These are phyloP conservation scores for Glaucomys volans DNA, from an alignment of 2,113 vertebrate species.

Conservation along the genomic window DNA sequence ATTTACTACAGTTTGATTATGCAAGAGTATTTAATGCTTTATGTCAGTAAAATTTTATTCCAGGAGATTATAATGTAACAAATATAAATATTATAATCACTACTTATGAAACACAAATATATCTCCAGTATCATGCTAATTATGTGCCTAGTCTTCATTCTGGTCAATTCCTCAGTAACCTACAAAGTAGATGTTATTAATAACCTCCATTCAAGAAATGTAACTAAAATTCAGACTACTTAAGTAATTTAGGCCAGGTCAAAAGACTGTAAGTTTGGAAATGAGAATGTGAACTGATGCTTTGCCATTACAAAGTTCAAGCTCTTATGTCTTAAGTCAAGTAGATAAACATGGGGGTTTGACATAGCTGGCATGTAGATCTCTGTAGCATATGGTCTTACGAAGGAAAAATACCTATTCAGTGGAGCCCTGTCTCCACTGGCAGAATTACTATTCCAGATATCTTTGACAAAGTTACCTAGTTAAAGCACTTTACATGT, in stretches of 20 bases:
- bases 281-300: not conserved
- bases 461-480: not conserved
- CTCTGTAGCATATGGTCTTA: not conserved
- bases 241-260: not conserved
- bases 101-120: not conserved
- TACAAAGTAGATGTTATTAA: not conserved
- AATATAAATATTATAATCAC: not conserved
- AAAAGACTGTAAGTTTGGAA: not conserved
- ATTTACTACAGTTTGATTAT: not conserved
- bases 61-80: not conserved
- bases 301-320: not conserved
- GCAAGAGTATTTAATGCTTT: not conserved
- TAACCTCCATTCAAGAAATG: not conserved
- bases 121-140: not conserved
- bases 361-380: not conserved
- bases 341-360: not conserved
- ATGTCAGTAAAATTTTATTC: not conserved
- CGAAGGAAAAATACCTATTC: not conserved
- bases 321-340: not conserved
- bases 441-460: not conserved
- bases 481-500: not conserved
- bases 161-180: not conserved
- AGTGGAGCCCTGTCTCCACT: too few species aligned
- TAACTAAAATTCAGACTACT: constrained; percentile 6
- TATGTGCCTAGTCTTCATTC: not conserved